Conservation (phyloP, 2,113 vertebrate species). For the Catharus minimus region DNA sequence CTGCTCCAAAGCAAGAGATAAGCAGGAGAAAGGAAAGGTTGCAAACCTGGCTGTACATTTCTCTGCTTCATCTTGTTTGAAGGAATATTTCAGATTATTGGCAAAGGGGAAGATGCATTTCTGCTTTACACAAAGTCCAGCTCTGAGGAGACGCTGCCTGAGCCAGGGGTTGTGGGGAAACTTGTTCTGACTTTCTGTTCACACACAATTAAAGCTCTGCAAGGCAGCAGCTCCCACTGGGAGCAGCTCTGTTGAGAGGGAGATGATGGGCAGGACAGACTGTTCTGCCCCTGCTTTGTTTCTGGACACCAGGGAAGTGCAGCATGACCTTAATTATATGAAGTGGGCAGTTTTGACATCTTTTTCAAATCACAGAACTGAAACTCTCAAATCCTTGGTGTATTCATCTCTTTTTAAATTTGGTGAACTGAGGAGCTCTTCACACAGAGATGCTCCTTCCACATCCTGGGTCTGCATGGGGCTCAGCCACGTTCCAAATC, state of each 20-base stretch:
- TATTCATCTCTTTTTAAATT: background rate
- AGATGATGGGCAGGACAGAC: background rate
- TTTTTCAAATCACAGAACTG: background rate
- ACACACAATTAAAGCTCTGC: background rate
- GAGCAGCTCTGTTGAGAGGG: background rate
- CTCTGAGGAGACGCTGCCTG: background rate
- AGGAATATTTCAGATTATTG: background rate
- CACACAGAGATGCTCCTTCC: background rate
- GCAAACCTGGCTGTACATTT: background rate
- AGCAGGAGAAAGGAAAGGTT: background rate
- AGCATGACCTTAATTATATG: background rate
- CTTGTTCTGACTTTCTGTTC: background rate
- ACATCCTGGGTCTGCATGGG: background rate
- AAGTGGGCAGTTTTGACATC: background rate
- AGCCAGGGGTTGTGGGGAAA: background rate
- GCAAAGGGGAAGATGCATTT: background rate
- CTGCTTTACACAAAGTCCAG: background rate
- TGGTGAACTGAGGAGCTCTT: background rate
- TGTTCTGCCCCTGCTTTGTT: background rate
- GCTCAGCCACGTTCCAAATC: background rate
- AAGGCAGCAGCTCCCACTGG: background rate
- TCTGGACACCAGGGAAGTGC: constrained; percentile 1
- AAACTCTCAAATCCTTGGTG: background rate
- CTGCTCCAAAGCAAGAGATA: background rate
- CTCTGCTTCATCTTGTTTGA: background rate